These are phyloP conservation scores for Acropora yongei DNA, from an alignment of 64 coral and sea anemone genomes.

Conservation along the genomic window DNA sequence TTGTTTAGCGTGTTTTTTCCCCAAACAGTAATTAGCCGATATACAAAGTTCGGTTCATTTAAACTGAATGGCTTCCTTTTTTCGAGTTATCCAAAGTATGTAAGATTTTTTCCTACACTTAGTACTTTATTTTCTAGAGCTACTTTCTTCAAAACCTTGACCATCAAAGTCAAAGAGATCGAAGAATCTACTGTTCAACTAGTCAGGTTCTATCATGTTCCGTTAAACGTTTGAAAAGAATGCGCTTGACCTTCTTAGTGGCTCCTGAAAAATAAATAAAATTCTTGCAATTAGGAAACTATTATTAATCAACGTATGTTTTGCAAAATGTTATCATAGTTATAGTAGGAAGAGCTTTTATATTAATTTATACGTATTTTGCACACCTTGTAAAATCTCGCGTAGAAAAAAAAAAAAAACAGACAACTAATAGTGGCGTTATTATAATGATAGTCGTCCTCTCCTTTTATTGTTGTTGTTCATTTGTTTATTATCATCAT, in stretches of 20 bases:
- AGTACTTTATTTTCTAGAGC: constrained; percentile 8
- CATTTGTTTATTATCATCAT: no score
- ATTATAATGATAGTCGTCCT: no score
- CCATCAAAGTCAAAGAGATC: no score
- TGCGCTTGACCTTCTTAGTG: neutral
- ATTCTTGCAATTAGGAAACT: neutral
- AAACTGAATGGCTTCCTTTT: neutral
- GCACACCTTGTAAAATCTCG: no score
- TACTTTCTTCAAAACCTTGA: constrained; percentile 6
- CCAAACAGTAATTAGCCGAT: constrained; percentile 11
- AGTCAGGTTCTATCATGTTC: neutral
- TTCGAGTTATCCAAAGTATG: constrained; percentile 8
- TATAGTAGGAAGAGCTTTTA: no score
- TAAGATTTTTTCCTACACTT: neutral
- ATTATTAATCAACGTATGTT: no score
- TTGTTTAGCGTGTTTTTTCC: constrained; percentile 5
- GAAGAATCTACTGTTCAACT: no score
- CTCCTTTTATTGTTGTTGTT: no score
- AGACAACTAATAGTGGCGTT: no score
- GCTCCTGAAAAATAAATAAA: constrained; percentile 14
- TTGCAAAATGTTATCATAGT: no score
- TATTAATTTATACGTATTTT: no score
- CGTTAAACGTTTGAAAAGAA: constrained; percentile 4
- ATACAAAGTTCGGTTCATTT: neutral
- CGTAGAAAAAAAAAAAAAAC: no score